Conservation (phyloP, 2,888 invertebrate genomes). For the Stenurella melanura region DNA sequence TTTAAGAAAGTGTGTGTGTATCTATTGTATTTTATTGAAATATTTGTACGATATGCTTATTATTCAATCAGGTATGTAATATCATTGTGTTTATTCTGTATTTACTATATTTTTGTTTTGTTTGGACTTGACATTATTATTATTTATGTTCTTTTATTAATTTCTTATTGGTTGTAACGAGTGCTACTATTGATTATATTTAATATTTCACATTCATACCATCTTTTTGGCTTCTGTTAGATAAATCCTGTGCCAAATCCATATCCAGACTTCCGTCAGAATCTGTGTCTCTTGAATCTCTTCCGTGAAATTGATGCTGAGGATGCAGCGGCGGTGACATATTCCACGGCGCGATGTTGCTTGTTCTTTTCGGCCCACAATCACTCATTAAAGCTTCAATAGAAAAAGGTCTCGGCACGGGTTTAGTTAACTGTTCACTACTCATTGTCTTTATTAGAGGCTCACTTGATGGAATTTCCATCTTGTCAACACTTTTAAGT, state of each 20-base stretch:
- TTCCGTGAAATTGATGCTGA: conserved; percentile 50
- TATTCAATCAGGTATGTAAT: too few relatives aligned
- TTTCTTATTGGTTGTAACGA: neutral
- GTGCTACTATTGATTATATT: too few relatives aligned
- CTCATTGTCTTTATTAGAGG: conserved; percentile 55
- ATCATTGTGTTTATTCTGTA: too few relatives aligned
- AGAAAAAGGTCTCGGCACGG: conserved; percentile 78
- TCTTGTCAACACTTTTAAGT: conserved; percentile 32
- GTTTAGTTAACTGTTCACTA: conserved; percentile 65
- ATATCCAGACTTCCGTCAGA: conserved; percentile 71
- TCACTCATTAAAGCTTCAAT: conserved; percentile 78
- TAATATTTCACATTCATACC: conserved; percentile 56
- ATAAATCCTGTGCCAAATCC: conserved; percentile 71
- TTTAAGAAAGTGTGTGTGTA: too few relatives aligned
- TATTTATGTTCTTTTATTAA: neutral
- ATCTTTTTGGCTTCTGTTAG: conserved; percentile 68
- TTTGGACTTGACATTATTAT: too few relatives aligned
- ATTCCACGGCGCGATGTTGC: conserved; percentile 59
- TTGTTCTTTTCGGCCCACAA: conserved; percentile 64
- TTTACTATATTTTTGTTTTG: too few relatives aligned
- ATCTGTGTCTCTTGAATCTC: conserved; percentile 66
- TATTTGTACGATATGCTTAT: too few relatives aligned
- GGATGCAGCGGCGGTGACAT: conserved; percentile 52
- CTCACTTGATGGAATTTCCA: conserved; percentile 62
- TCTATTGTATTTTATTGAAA: too few relatives aligned